Percentiles rank a stretch among this genome's conserved stretches.
phyloP scores from a whole-genome alignment of 2,888 invertebrate genomes.

The Acrocyrtus sp. region DNA sequence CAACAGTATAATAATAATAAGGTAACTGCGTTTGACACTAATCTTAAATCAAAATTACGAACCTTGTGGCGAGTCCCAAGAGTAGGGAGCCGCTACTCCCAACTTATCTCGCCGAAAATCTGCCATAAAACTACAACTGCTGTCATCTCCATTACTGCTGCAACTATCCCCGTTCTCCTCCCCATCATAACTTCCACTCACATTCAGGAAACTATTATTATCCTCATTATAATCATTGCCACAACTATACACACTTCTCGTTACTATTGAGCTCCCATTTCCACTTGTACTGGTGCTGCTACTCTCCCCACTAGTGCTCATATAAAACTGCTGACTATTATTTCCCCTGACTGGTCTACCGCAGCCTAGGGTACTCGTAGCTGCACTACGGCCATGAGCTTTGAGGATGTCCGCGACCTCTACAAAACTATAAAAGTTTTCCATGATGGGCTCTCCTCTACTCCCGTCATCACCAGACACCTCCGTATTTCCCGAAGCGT shows the following conservation, averaged over 20 bases:
- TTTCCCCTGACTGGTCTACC: not conserved
- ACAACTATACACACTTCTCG: not conserved
- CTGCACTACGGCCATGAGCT: no score
- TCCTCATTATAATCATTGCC: constrained; percentile 25
- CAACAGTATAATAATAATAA: no score
- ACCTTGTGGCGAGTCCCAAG: constrained; percentile 38
- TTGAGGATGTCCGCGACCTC: constrained; percentile 31
- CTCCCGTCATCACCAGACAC: no score
- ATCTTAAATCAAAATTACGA: constrained; percentile 1
- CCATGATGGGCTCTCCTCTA: no score
- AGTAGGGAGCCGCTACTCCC: constrained; percentile 15
- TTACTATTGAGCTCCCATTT: not conserved
- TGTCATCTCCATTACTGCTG: constrained; percentile 37
- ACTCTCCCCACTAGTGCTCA: constrained; percentile 9
- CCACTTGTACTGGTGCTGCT: constrained; percentile 13
- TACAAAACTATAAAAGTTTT: constrained; percentile 29
- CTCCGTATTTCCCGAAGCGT: no score
- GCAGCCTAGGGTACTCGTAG: not conserved
- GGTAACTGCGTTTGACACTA: no score
- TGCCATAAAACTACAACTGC: constrained; percentile 22
- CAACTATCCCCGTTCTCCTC: constrained; percentile 20
- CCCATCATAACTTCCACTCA: constrained; percentile 26
- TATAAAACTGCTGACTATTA: constrained; percentile 22
- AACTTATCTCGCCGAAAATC: constrained; percentile 36
- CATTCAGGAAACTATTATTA: constrained; percentile 32